These are phyloP conservation scores for Bergia puertoricense DNA, from an alignment of 92 coral and sea anemone genomes.

Conservation along the genomic window DNA sequence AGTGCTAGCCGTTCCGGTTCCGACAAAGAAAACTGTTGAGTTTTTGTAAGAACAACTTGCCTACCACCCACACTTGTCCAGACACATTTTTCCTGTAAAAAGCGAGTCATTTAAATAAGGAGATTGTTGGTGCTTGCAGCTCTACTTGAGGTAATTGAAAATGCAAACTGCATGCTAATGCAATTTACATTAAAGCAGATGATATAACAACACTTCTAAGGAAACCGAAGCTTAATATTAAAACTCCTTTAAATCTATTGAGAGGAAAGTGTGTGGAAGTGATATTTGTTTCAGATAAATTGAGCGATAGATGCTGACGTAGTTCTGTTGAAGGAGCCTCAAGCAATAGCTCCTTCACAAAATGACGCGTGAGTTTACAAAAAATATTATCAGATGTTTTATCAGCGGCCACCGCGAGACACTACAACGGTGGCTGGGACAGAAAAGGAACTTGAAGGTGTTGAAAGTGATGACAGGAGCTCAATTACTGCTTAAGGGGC, in stretches of 20 bases:
- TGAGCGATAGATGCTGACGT: constrained; percentile 20
- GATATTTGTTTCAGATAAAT: constrained; percentile 26
- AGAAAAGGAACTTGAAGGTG: neutral
- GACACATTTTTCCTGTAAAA: constrained; percentile 76
- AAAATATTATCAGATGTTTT: constrained; percentile 44
- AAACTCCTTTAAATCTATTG: constrained; percentile 37
- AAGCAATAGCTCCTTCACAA: constrained; percentile 15
- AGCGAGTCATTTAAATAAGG: constrained; percentile 27
- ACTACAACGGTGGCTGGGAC: constrained; percentile 11
- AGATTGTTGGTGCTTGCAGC: constrained; percentile 33
- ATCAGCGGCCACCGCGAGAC: constrained; percentile 35
- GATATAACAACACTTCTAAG: constrained; percentile 49
- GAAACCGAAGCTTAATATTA: constrained; percentile 42
- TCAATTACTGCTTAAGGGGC: constrained; percentile 38
- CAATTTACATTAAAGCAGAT: constrained; percentile 59
- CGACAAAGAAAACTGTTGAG: constrained; percentile 66
- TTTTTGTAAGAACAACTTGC: constrained; percentile 68
- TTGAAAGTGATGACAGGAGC: constrained; percentile 49
- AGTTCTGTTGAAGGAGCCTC: neutral
- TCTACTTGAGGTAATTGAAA: constrained; percentile 76
- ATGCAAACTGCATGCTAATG: constrained; percentile 68
- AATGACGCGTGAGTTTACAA: constrained; percentile 53
- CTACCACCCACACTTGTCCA: constrained; percentile 93
- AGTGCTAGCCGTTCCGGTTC: constrained; percentile 91
- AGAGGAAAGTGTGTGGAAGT: constrained; percentile 28